Percentiles rank a stretch among this genome's conserved stretches.
phyloP scores from a whole-genome alignment of 2,113 vertebrate genomes.

The Salvator merianae region DNA sequence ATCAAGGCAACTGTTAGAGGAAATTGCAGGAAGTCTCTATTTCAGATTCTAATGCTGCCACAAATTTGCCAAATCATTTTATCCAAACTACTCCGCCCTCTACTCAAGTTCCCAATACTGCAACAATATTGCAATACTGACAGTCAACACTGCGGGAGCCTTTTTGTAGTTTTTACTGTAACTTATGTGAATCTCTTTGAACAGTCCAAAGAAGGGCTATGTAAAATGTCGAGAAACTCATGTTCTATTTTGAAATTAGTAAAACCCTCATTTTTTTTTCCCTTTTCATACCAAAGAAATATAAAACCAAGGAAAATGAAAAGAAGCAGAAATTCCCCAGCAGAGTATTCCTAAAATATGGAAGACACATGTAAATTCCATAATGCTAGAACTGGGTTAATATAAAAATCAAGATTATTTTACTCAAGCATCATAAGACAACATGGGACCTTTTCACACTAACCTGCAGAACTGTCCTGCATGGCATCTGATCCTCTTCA shows the following conservation, averaged over 20 bases:
- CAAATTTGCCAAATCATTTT: background rate
- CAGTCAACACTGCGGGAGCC: no score
- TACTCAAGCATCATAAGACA: no score
- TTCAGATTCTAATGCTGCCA: background rate
- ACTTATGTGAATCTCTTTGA: no score
- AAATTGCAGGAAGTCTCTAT: background rate
- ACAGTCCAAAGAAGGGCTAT: no score
- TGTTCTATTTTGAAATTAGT: background rate
- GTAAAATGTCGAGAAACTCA: no score
- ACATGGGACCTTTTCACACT: no score
- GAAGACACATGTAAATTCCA: conserved; percentile 18
- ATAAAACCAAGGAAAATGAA: conserved; percentile 30
- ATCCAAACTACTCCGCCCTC: background rate
- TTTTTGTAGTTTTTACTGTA: no score
- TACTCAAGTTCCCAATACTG: background rate
- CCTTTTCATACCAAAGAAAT: conserved; percentile 8
- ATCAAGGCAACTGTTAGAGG: background rate
- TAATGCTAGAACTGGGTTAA: no score
- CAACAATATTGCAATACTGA: background rate
- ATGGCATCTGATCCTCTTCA: no score
- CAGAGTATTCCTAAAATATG: background rate
- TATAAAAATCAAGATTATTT: background rate
- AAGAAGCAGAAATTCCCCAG: background rate
- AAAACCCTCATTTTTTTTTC: conserved; percentile 27
- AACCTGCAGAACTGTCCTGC: no score